Conservation (phyloP, 2,797 vertebrate species). For the Micrastur ruficollis region DNA sequence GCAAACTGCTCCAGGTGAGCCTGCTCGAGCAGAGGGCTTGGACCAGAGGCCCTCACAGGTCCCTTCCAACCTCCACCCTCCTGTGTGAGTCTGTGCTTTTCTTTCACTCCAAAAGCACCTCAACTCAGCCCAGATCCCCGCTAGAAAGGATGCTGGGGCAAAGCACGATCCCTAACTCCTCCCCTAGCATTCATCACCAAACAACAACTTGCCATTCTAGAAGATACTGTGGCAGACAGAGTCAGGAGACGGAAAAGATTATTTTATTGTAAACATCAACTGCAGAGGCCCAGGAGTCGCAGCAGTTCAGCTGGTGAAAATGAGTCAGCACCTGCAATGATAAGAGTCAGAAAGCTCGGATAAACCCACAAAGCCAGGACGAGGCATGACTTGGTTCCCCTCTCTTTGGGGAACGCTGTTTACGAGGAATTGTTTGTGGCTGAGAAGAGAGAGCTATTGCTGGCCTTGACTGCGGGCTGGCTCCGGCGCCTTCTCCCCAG, state of each 20-base stretch:
- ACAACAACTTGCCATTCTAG: background rate
- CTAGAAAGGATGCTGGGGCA: background rate
- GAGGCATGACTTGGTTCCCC: background rate
- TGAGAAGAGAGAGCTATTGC: background rate
- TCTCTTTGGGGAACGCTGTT: too few species aligned
- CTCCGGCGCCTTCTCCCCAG: background rate
- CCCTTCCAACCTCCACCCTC: background rate
- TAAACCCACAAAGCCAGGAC: background rate
- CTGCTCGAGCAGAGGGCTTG: background rate
- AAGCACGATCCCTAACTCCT: background rate
- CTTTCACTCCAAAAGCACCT: background rate
- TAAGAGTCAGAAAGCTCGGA: too few species aligned
- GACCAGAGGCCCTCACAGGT: background rate
- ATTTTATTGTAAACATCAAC: background rate
- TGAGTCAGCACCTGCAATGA: fast-evolving
- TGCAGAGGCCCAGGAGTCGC: too few species aligned
- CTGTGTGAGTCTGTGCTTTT: background rate
- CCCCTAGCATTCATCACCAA: background rate
- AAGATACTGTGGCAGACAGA: background rate
- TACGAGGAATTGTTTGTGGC: too few species aligned
- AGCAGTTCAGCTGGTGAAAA: too few species aligned
- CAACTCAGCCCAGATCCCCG: fast-evolving
- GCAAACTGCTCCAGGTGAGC: background rate
- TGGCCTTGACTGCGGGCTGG: fast-evolving
- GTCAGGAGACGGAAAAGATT: background rate